A percentile compares a stretch with the other conserved stretches of the same genome.
phyloP scores from a whole-genome alignment of 2,888 invertebrate species.

The Aspidiotus rigidus region DNA sequence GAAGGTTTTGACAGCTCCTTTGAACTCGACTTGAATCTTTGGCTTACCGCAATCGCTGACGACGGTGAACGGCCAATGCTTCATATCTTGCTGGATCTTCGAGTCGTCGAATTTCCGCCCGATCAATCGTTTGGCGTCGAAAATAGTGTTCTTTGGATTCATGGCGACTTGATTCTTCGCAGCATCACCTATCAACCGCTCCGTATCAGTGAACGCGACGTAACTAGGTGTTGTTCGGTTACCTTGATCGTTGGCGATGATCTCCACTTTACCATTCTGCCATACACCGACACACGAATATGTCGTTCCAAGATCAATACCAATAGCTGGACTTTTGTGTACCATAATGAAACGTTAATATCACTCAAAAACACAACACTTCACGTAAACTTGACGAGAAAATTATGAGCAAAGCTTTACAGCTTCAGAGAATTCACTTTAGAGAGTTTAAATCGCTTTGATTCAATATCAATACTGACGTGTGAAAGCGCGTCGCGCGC shows the following conservation, averaged over 20 bases:
- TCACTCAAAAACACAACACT: no score
- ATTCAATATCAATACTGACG: no score
- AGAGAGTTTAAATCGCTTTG: no score
- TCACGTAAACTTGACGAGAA: no score
- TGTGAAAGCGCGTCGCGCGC: no score
- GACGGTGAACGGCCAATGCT: conserved; percentile 75
- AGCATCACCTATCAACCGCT: conserved; percentile 52
- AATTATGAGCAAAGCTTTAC: no score
- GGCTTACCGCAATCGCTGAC: conserved; percentile 56
- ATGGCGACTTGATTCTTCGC: conserved; percentile 58
- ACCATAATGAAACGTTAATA: neutral
- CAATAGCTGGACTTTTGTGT: conserved; percentile 74
- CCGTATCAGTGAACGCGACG: conserved; percentile 75
- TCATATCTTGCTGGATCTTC: conserved; percentile 67
- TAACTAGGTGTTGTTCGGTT: conserved; percentile 79
- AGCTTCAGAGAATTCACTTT: no score
- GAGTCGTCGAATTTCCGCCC: conserved; percentile 59
- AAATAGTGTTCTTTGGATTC: conserved; percentile 81
- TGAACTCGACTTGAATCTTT: conserved; percentile 57
- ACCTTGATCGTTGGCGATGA: conserved; percentile 83
- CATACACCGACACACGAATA: conserved; percentile 91
- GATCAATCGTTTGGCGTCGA: conserved; percentile 68
- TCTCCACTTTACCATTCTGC: conserved; percentile 83
- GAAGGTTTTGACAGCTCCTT: conserved; percentile 55
- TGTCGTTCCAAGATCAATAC: conserved; percentile 93